Conservation (phyloP, 2,113 vertebrate genomes). For the Forbesichthys agassizii region DNA sequence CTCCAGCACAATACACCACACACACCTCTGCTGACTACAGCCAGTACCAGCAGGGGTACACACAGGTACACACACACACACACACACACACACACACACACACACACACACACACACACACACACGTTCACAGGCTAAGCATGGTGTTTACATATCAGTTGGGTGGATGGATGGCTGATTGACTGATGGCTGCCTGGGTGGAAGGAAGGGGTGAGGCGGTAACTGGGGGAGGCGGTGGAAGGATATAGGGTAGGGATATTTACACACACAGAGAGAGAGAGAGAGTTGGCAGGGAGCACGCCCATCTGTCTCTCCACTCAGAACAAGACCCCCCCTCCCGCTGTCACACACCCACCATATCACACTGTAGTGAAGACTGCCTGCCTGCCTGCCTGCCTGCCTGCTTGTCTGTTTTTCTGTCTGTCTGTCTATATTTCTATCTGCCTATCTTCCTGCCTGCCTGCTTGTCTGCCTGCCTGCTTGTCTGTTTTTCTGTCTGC, state of each 20-base stretch:
- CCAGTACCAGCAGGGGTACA: slow-evolving; percentile 82
- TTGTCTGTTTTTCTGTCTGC: no score
- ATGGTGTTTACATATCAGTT: neutral
- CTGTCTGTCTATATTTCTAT: no score
- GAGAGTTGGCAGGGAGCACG: slow-evolving; percentile 21
- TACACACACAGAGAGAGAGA: neutral
- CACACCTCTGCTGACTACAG: slow-evolving; percentile 81
- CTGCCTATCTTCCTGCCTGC: no score
- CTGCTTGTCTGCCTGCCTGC: no score
- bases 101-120: slow-evolving; percentile 46
- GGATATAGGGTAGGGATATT: slow-evolving; percentile 39
- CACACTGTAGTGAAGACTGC: neutral
- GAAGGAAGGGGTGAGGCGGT: slow-evolving; percentile 32
- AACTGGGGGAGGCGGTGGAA: slow-evolving; percentile 31
- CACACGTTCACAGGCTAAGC: neutral
- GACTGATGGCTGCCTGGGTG: slow-evolving; percentile 2
- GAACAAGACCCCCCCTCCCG: neutral
- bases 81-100: neutral
- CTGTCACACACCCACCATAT: slow-evolving; percentile 27
- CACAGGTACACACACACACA: slow-evolving; percentile 66
- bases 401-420: no score
- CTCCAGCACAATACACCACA: slow-evolving; percentile 73
- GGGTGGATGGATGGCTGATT: neutral
- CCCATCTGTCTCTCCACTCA: slow-evolving; percentile 61
- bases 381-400: no score